phyloP scores from a whole-genome alignment of 2,797 vertebrate genomes.

The Sparidentex hasta region DNA sequence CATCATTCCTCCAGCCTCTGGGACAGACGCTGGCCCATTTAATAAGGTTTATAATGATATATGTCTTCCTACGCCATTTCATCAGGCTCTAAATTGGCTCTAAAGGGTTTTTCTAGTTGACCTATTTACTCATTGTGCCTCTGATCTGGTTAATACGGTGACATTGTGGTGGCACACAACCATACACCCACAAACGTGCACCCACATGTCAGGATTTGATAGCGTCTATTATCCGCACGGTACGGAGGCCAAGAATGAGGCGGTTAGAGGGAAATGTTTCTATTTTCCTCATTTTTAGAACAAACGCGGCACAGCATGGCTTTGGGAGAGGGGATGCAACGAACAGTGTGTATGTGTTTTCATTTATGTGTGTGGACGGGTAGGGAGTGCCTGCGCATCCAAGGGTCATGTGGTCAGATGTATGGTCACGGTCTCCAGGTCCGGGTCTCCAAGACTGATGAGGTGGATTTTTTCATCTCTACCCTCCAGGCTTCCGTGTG shows the following conservation, averaged over 20 bases:
- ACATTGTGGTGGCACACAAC: slow-evolving; percentile 74
- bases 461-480: slow-evolving; percentile 71
- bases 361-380: neutral
- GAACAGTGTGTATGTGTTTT: neutral
- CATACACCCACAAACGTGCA: slow-evolving; percentile 70
- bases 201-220: slow-evolving; percentile 72
- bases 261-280: slow-evolving; percentile 21
- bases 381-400: slow-evolving; percentile 19
- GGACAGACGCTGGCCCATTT: slow-evolving; percentile 75
- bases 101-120: slow-evolving; percentile 77
- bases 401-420: slow-evolving; percentile 67
- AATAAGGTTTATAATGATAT: slow-evolving; percentile 79
- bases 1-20: slow-evolving; percentile 68
- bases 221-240: slow-evolving; percentile 52
- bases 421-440: slow-evolving; percentile 64
- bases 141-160: slow-evolving; percentile 77
- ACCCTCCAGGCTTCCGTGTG: slow-evolving; percentile 50
- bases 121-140: slow-evolving; percentile 80
- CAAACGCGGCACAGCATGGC: slow-evolving; percentile 13
- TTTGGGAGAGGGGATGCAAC: slow-evolving; percentile 20
- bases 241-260: slow-evolving; percentile 56
- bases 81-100: slow-evolving; percentile 81
- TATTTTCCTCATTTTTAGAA: slow-evolving; percentile 45
- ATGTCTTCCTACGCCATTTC: slow-evolving; percentile 80
- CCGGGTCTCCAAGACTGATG: slow-evolving; percentile 66